Percentiles rank a stretch among this genome's conserved stretches.
Conservation (phyloP, 2,113 vertebrate genomes). For the Sebastes fasciatus region DNA sequence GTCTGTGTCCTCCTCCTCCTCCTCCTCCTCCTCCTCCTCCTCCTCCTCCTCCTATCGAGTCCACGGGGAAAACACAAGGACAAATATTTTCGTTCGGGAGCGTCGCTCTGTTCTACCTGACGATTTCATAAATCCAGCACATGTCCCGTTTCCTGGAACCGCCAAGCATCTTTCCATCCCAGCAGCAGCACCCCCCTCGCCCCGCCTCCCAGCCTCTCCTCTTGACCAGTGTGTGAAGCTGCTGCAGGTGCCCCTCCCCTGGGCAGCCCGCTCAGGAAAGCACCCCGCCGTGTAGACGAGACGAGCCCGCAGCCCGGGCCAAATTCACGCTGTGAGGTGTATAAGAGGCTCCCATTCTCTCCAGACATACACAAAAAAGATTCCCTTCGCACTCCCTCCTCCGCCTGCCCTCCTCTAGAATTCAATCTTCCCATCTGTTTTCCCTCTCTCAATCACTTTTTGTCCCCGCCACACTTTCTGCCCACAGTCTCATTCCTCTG, state of each 20-base stretch:
- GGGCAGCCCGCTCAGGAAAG: slow-evolving; percentile 86
- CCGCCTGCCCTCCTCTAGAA: slow-evolving; percentile 67
- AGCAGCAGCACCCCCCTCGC: slow-evolving; percentile 1
- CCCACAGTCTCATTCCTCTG: slow-evolving; percentile 33
- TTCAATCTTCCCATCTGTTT: slow-evolving; percentile 85
- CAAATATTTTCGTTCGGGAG: slow-evolving; percentile 69
- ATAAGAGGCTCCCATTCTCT: slow-evolving; percentile 86
- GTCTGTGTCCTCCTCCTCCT: slow-evolving; percentile 20
- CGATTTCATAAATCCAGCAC: slow-evolving; percentile 80
- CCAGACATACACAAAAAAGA: slow-evolving; percentile 79
- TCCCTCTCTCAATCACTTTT: slow-evolving; percentile 76
- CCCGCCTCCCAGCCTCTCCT: slow-evolving; percentile 64
- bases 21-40: slow-evolving; percentile 38
- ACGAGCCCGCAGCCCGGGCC: slow-evolving; percentile 83
- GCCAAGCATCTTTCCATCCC: slow-evolving; percentile 83
- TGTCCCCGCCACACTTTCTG: slow-evolving; percentile 43
- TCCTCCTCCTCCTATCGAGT: slow-evolving; percentile 21
- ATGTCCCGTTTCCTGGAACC: slow-evolving; percentile 83
- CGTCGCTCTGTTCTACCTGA: slow-evolving; percentile 80
- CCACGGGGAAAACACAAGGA: slow-evolving; percentile 40
- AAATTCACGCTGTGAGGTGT: slow-evolving; percentile 83
- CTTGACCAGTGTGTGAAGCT: slow-evolving; percentile 80
- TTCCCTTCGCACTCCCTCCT: slow-evolving; percentile 66
- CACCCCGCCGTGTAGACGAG: slow-evolving; percentile 85
- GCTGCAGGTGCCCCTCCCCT: slow-evolving; percentile 89